phyloP scores from a whole-genome alignment of 2,888 invertebrate species.

The Nycteola revayana region DNA sequence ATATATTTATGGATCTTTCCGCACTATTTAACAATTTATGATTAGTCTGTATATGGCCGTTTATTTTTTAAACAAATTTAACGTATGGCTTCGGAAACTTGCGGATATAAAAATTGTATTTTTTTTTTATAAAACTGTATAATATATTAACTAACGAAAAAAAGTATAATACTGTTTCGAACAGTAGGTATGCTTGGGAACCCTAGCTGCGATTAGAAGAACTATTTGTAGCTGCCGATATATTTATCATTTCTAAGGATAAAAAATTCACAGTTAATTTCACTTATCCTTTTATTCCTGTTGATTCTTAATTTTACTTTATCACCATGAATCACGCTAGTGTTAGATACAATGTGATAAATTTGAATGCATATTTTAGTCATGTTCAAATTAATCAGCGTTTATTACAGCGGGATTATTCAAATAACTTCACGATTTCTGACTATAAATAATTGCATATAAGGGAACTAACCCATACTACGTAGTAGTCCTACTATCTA shows the following conservation, averaged over 20 bases:
- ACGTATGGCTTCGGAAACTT: no score
- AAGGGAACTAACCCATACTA: no score
- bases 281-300: conserved; percentile 30
- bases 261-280: conserved; percentile 29
- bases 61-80: no score
- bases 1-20: no score
- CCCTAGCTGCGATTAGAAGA: conserved; percentile 31
- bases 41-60: no score
- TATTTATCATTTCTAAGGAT: conserved; percentile 18
- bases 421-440: conserved; percentile 4
- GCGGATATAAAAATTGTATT: no score
- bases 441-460: conserved; percentile 5
- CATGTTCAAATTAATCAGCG: conserved; percentile 8
- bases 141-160: no score
- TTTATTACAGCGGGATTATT: conserved; percentile 15
- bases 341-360: conserved; percentile 7
- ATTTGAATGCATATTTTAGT: conserved; percentile 8
- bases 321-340: conserved; percentile 12
- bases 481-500: no score
- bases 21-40: no score
- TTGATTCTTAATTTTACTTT: conserved; percentile 14
- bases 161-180: no score
- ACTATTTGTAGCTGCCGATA: conserved; percentile 20
- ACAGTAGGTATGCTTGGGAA: not conserved
- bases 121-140: no score